A percentile compares a stretch with the other conserved stretches of the same genome.
Conservation (phyloP, 2,797 vertebrate genomes). For the Crenuchus spilurus region DNA sequence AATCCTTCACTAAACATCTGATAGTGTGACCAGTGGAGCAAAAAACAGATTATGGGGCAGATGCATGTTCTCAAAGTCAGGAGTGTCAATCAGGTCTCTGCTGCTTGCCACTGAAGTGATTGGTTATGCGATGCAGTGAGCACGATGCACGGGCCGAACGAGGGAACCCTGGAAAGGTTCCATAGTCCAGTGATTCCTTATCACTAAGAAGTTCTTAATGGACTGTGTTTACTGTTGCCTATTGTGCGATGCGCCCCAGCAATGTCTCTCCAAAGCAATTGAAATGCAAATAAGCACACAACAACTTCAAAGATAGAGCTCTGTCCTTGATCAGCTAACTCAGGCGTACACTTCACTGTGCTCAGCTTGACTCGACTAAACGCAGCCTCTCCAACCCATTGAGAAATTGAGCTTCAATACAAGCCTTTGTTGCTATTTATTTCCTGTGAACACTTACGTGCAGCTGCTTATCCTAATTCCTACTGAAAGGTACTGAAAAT, state of each 20-base stretch:
- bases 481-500: neutral
- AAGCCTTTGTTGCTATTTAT: neutral
- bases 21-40: conserved; percentile 9
- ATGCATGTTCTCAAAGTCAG: neutral
- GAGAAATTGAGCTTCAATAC: neutral
- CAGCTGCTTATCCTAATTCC: neutral
- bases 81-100: conserved; percentile 72
- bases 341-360: conserved; percentile 12
- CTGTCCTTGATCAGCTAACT: conserved; percentile 25
- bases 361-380: conserved; percentile 26
- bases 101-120: conserved; percentile 71
- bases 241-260: neutral
- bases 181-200: conserved; percentile 2
- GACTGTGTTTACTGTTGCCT: conserved; percentile 5
- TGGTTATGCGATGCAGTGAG: conserved; percentile 65
- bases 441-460: neutral
- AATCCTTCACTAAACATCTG: conserved; percentile 12
- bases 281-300: conserved; percentile 36
- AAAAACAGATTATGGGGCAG: neutral
- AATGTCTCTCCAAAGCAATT: conserved; percentile 19
- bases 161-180: conserved; percentile 14
- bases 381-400: conserved; percentile 15
- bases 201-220: neutral
- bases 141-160: conserved; percentile 51
- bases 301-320: conserved; percentile 24